Evolutionary conservation across 2,888 invertebrate species (phyloP).

Genomic region (Brenthis hecate): DNA sequence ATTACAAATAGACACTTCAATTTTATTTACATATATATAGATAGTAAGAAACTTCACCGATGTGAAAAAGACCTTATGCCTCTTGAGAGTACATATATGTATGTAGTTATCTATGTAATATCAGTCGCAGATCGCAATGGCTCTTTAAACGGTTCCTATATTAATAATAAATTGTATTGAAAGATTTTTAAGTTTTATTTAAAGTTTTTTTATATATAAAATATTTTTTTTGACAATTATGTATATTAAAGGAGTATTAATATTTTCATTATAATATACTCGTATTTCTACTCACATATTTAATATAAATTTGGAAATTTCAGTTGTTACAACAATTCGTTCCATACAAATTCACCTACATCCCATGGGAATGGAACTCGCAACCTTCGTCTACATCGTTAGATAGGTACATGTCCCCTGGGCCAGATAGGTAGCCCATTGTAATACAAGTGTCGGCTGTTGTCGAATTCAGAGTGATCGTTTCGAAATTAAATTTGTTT

Average conservation of each 20-base stretch:
- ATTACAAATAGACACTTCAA: no score
- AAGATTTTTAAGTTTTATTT: neutral
- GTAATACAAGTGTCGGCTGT: neutral
- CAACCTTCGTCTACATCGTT: no score
- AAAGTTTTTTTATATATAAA: no score
- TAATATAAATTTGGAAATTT: no score
- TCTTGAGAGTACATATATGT: neutral
- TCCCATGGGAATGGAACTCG: no score
- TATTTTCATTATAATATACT: no score
- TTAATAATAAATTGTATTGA: neutral
- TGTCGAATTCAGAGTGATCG: no score
- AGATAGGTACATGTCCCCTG: no score
- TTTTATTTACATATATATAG: neutral
- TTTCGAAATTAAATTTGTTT: no score
- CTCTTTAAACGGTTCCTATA: conserved; percentile 17
- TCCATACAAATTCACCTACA: neutral
- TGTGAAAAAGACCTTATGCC: conserved; percentile 1
- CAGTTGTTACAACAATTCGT: neutral
- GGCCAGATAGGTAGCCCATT: neutral
- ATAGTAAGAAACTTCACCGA: neutral
- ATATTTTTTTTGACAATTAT: no score
- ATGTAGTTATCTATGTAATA: conserved; percentile 5
- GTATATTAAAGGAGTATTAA: no score
- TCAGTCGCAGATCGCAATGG: conserved; percentile 13
- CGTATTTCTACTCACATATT: no score